Percentiles rank a stretch among this genome's conserved stretches.
phyloP scores from a whole-genome alignment of 2,888 invertebrate species.

The Diarsia rubi region DNA sequence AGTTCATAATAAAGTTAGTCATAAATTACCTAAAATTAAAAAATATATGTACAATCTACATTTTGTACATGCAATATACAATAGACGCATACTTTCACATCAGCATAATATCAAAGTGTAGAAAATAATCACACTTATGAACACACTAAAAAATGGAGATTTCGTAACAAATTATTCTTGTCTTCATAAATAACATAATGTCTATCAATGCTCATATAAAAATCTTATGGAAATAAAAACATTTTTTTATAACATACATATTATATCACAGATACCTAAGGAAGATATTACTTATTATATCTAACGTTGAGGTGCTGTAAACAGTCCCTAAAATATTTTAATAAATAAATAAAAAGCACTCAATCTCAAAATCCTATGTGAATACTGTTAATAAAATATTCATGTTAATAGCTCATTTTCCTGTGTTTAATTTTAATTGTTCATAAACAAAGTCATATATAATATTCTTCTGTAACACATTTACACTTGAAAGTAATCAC shows the following conservation, averaged over 20 bases:
- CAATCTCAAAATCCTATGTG: conserved; percentile 78
- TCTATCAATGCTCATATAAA: conserved; percentile 70
- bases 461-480: conserved; percentile 54
- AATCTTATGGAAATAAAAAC: conserved; percentile 75
- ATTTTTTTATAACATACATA: conserved; percentile 80
- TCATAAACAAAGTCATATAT: conserved; percentile 57
- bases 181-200: conserved; percentile 64
- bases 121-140: conserved; percentile 73
- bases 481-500: conserved; percentile 89
- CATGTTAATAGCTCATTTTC: conserved; percentile 72
- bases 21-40: conserved; percentile 74
- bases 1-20: conserved; percentile 66
- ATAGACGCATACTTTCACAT: conserved; percentile 67
- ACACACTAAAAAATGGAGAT: conserved; percentile 80
- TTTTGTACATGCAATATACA: conserved; percentile 81
- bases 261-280: conserved; percentile 90
- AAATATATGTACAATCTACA: conserved; percentile 80
- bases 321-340: conserved; percentile 75
- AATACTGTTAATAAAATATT: conserved; percentile 75
- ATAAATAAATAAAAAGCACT: conserved; percentile 83
- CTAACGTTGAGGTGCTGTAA: conserved; percentile 83
- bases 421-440: conserved; percentile 57
- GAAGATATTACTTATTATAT: conserved; percentile 84
- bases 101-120: conserved; percentile 65
- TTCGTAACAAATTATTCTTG: conserved; percentile 72